These are phyloP conservation scores for Notechis scutatus DNA, from an alignment of 2,113 vertebrate genomes.

Conservation along the genomic window DNA sequence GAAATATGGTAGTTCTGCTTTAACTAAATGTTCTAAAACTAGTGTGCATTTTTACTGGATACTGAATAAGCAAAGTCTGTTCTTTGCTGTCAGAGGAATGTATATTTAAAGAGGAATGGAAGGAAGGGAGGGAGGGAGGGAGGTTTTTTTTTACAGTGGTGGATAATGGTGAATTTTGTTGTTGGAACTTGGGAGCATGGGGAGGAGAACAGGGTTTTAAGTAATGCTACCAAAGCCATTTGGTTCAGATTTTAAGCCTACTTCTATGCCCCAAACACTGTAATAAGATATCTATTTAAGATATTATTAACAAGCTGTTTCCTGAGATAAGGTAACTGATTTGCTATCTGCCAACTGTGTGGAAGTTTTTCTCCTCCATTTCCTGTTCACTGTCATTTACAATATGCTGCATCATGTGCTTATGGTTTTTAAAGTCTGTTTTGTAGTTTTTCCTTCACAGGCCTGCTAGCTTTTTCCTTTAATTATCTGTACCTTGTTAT, in stretches of 20 bases:
- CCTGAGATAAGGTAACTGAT: slow-evolving; percentile 20
- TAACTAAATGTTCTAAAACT: background rate
- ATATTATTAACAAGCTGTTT: slow-evolving; percentile 21
- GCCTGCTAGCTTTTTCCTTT: slow-evolving; percentile 59
- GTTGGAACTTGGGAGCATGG: background rate
- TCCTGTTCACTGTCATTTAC: slow-evolving; percentile 55
- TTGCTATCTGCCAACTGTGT: slow-evolving; percentile 23
- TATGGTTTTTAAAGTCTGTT: slow-evolving; percentile 41
- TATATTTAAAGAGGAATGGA: background rate
- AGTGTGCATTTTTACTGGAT: slow-evolving; percentile 18
- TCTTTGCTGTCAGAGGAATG: background rate
- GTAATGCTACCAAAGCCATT: background rate
- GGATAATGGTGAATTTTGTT: background rate
- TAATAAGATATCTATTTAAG: background rate
- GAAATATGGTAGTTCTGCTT: background rate
- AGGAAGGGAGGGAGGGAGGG: background rate
- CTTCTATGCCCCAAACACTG: background rate
- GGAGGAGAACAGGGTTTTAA: background rate
- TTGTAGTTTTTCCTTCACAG: slow-evolving; percentile 56
- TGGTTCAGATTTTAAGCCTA: slow-evolving; percentile 2
- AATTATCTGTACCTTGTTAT: slow-evolving; percentile 65
- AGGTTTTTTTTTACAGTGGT: background rate
- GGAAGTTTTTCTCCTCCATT: slow-evolving; percentile 42
- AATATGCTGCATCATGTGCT: slow-evolving; percentile 46
- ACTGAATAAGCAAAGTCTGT: background rate